Evolutionary conservation across 2,797 vertebrate species (phyloP).

Genomic region (Miichthys miiuy): DNA sequence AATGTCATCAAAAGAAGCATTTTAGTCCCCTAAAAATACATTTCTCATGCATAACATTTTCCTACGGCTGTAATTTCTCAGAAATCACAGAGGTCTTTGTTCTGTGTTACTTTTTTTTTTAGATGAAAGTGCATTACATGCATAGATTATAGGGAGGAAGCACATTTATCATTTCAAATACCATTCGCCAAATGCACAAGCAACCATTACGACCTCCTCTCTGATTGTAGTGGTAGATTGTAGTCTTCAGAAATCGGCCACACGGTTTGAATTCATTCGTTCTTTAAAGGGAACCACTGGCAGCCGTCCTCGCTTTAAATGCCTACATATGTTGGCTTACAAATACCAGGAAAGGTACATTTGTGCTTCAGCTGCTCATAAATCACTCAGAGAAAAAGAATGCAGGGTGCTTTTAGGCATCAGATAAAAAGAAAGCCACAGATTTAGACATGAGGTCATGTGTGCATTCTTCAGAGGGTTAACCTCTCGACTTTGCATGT

Average conservation of each 20-base stretch:
- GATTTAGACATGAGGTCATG: slow-evolving; percentile 37
- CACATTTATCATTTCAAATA: not conserved
- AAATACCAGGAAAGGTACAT: slow-evolving; percentile 19
- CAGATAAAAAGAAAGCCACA: slow-evolving; percentile 34
- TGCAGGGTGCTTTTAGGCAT: slow-evolving; percentile 11
- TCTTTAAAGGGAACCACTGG: slow-evolving; percentile 25
- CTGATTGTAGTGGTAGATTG: not conserved
- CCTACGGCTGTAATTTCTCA: not conserved
- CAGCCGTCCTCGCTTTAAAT: slow-evolving; percentile 30
- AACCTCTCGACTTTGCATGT: slow-evolving; percentile 11
- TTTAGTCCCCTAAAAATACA: not conserved
- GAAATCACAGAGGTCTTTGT: not conserved
- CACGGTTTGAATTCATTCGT: not conserved
- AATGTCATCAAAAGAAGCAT: not conserved
- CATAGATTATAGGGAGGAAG: not conserved
- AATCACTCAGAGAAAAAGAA: slow-evolving; percentile 22
- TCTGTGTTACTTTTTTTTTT: not conserved
- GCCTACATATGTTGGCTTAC: slow-evolving; percentile 31
- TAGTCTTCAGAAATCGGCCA: not conserved
- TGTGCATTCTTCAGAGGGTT: slow-evolving; percentile 13
- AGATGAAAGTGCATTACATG: not conserved
- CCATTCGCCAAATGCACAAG: not conserved
- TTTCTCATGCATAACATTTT: not conserved
- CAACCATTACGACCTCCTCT: not conserved
- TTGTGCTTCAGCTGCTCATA: slow-evolving; percentile 29